phyloP scores from a whole-genome alignment of 2,113 vertebrate genomes.

The Bothrops jararaca region DNA sequence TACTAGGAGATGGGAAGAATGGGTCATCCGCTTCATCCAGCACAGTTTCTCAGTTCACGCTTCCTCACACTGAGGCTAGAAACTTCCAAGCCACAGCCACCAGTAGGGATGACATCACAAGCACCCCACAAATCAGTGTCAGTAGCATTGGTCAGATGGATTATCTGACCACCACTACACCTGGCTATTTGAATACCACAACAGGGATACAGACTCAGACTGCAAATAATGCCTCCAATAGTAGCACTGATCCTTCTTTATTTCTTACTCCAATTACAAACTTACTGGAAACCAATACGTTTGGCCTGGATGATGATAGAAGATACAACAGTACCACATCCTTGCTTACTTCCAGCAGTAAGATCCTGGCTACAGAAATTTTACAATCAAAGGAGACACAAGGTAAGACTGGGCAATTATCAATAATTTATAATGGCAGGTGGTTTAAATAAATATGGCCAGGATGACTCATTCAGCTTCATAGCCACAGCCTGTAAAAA shows the following conservation, averaged over 20 bases:
- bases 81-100: background rate
- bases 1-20: constrained; percentile 46
- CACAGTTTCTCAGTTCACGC: rapidly evolving
- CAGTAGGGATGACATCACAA: constrained; percentile 25
- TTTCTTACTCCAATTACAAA: background rate
- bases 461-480: background rate
- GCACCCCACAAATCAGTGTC: constrained; percentile 4
- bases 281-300: constrained; percentile 32
- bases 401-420: constrained; percentile 34
- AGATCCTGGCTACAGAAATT: background rate
- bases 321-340: constrained; percentile 34
- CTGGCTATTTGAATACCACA: background rate
- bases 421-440: background rate
- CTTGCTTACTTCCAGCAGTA: constrained; percentile 1
- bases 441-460: background rate
- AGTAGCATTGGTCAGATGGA: constrained; percentile 18
- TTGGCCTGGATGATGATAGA: constrained; percentile 15
- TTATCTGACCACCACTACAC: background rate
- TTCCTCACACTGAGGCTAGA: constrained; percentile 25
- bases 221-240: constrained; percentile 6
- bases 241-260: constrained; percentile 29
- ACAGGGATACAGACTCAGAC: constrained; percentile 6
- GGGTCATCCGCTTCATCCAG: constrained; percentile 6
- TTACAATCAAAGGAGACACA: background rate
- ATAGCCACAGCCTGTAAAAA: background rate